Evolutionary conservation across 2,888 invertebrate genomes (phyloP), one percentile per base, ranked within the genome.

Genomic region (Xanthorhoe spadicearia): DNA sequence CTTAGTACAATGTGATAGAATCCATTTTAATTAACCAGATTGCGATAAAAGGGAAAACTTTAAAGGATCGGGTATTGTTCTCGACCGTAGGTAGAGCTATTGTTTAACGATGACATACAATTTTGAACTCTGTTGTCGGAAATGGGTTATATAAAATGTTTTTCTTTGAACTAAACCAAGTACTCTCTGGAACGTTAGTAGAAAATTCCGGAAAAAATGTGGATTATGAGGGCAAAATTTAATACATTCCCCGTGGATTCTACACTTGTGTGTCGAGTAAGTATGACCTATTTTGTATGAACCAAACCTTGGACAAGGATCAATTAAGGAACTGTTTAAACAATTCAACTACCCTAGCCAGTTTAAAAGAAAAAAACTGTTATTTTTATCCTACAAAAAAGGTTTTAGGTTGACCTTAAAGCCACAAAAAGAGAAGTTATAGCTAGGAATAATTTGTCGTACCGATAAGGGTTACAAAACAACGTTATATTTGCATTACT

Each of bases 21-120:
- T 69, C 64, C 60, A 67, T 70, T 70, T 70, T 70, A 71, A 73
- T 71, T 73, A 73, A 70, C 69, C 56, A 57, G 64, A 59, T 65
- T 53, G 66, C 61, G 68, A 61, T 68, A 73, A 69, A 58, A 63
- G 60, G 32, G 58, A 52, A 43, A 68, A 67, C 56, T 66, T 68
- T 64, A 51, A 55, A 66, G 50, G 56, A 61, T 51, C 32, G 46
- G 59, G 48, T 23, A 60, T 73, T 73, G 68, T 71, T 71, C 61
- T 46, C 35, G 55, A 49, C 10, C 32, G 61, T 73, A 19, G 9
- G 28, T 23, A 19, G 23, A 51, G 18, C 32, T 28, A 68, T 73
- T 73, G 73, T 73, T 73, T 64, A 54, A 17, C 59, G 53, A 67
- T 63, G 68, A 68, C 66, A 56, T 62, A 52, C 50, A 65, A 58